Base-by-base conservation (phyloP, 2,888 invertebrate genomes). In the Standfussiana lucernea region DNA sequence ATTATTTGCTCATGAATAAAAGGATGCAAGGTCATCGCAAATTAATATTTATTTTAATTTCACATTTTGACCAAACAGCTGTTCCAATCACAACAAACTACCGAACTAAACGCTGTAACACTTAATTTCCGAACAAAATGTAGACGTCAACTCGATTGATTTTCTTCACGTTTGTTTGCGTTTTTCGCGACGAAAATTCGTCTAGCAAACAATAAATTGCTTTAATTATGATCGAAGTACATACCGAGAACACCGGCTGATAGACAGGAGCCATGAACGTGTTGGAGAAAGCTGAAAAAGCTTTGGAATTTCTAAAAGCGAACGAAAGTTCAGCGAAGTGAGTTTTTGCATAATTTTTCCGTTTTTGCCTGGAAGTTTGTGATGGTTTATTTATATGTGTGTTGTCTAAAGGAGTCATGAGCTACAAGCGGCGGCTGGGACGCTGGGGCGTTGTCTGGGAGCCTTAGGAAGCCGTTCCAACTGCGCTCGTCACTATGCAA, bases 231-330 rank as follows among this genome's bases (percentile, higher is more conserved):
- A 37, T 79, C 40, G 72, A 73, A 81, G 71, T 69, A 66, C 70
- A 65, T 77, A 84, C 42, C 42, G 13, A 56, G 40, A 84, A 77
- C 28, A 78, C 79, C 67, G 88, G 90, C 88, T 94, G 86, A 93
- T 77, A 77, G 77, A 74, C 37, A 64, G 45, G 79, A 92, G 90
- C 84, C 84, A 97, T 97, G 97, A 96, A 96, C 86, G 94, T 96
- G 50, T 88, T 96, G 67, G 97, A 97, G 77, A 97, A 96, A 89
- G 96, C 97, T 71, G 96, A 97, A 86, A 97, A 96, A 89, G 95
- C 96, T 50, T 92, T 97, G 65, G 96, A 96, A 89, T 95, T 93
- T 84, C 89, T 97, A 40, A 96, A 95, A 93, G 93, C 92, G 72
- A 93, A 92, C 72, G 95, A 96, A 89, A 93, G 92, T 81, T 92